Percentiles rank a stretch among this genome's conserved stretches.
Conservation (phyloP, 2,797 vertebrate genomes). For the Pseudochirops corinnae region DNA sequence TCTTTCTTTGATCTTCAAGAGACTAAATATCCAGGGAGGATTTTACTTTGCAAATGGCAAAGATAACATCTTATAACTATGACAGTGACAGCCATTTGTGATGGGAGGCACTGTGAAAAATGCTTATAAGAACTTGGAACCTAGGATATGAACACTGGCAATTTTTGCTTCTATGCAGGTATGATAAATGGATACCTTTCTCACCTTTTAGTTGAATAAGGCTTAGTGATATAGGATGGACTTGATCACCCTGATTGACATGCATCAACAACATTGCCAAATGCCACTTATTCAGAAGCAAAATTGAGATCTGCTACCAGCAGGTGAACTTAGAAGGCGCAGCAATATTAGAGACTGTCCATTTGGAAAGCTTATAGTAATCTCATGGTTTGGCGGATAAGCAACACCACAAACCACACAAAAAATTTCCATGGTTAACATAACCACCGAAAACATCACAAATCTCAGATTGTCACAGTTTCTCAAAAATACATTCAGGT, state of each 20-base stretch:
- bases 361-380: neutral
- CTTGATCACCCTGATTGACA: neutral
- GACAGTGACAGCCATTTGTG: neutral
- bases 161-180: neutral
- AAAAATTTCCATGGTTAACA: conserved; percentile 4
- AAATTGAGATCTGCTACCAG: neutral
- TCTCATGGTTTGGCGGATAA: conserved; percentile 7
- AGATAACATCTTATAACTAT: neutral
- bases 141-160: neutral
- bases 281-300: neutral
- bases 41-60: neutral
- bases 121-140: conserved; percentile 14
- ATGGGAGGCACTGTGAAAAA: neutral
- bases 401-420: neutral
- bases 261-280: neutral
- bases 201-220: neutral
- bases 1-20: neutral
- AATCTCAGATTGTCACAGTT: neutral
- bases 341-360: neutral
- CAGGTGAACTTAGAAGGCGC: neutral
- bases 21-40: neutral
- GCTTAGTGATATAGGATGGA: neutral
- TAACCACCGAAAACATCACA: conserved; percentile 10
- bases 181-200: neutral
- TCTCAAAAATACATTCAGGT: neutral